Base-by-base conservation (phyloP, 1,140 invertebrate genomes). In the Orchestia grillus region DNA sequence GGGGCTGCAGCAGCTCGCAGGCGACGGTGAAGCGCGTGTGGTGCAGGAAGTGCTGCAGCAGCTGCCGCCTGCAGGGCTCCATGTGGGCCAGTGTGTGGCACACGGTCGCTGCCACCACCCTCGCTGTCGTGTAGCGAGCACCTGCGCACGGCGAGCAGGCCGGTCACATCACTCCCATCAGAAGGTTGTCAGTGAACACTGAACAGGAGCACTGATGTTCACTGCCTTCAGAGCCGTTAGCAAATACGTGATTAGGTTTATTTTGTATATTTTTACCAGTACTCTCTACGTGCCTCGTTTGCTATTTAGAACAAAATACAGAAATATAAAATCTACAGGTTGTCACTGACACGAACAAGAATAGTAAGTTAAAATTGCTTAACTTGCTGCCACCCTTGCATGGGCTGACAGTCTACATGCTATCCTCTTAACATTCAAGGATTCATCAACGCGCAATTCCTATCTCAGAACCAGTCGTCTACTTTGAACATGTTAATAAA, bases 1-100 rank as follows among this genome's bases (percentile, higher is more conserved):
- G 96, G 36, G 97, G 98, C 47, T 97, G 97, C 6, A 98, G 97
- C 96, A 98, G 97, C 97, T 98, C 98, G 97, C 97, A 97, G 19
- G 98, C 97, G 41, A 97, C 97, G 87, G 98, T 98, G 96, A 97
- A 97, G 95, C 97, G 96, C 4, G 97, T 97, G 43, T 96, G 40
- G 90, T 97, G 96, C 41, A 97, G 77, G 96, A 97, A 97, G 23
- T 96, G 96, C 43, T 97, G 95, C 62, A 97, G 45, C 44, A 96
- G 36, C 44, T 96, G 53, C n/a, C 87, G 94, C 19, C 97, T 88
- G 44, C 96, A 45, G 57, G 96, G 62, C 53, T 97, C 97, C 97
- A 98, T 97, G 42, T 96, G 94, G 42, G 97, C 44, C 43, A 97
- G 96, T 23, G 94, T 40, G 3, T 96, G 45, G 47, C 94, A 96